Conservation (phyloP, 2,797 vertebrate genomes). For the Streptopelia turtur region DNA sequence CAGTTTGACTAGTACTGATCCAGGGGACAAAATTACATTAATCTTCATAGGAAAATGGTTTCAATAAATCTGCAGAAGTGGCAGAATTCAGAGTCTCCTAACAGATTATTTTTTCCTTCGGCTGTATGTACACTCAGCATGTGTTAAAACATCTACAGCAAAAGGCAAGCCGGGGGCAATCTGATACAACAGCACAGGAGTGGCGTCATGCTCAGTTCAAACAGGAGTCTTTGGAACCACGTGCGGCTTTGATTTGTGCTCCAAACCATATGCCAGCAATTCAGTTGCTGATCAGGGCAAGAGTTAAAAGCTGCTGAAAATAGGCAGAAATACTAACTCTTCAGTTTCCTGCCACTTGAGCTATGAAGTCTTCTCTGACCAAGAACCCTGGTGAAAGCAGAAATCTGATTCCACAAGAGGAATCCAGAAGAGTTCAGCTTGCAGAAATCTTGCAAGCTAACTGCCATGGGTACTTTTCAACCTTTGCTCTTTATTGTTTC, state of each 20-base stretch:
- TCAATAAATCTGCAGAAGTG: neutral
- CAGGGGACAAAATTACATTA: neutral
- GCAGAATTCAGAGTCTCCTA: neutral
- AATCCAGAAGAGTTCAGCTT: neutral
- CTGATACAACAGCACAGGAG: neutral
- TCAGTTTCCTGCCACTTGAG: neutral
- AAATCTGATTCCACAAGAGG: neutral
- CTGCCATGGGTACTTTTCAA: neutral
- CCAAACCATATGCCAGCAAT: neutral
- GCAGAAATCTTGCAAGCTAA: neutral
- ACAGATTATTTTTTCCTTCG: neutral
- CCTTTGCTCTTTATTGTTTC: neutral
- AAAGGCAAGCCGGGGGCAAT: neutral
- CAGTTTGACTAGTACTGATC: neutral
- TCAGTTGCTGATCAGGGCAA: neutral
- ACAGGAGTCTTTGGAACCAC: neutral
- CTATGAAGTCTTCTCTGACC: neutral
- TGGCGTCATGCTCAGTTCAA: neutral
- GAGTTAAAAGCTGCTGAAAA: conserved; percentile 36
- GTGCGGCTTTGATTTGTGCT: neutral
- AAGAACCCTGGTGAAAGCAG: neutral
- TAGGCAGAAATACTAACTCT: neutral
- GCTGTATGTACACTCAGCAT: neutral
- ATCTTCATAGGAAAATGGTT: neutral
- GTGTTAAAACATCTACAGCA: neutral